Evolutionary conservation across 2,888 invertebrate genomes (phyloP).

Genomic region (Sthenelais limicola): DNA sequence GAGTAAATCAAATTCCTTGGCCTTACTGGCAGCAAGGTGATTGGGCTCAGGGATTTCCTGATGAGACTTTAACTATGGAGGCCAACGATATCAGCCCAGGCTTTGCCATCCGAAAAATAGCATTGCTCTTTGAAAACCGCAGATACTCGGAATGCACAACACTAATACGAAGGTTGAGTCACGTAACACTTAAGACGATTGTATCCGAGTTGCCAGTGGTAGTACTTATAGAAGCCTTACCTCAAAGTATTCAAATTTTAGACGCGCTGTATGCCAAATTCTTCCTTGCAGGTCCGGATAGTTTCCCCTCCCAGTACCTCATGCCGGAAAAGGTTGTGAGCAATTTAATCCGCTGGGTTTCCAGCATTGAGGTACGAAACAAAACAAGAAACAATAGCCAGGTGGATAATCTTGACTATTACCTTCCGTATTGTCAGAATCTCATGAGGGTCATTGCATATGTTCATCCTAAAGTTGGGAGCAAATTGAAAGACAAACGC

Average conservation of each 20-base stretch:
- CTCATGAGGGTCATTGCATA: slow-evolving; percentile 72
- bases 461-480: slow-evolving; percentile 76
- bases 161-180: slow-evolving; percentile 84
- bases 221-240: slow-evolving; percentile 89
- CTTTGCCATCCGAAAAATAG: slow-evolving; percentile 76
- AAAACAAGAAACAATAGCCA: slow-evolving; percentile 56
- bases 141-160: slow-evolving; percentile 93
- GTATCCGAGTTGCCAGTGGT: slow-evolving; percentile 85
- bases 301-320: slow-evolving; percentile 72
- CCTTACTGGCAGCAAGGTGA: slow-evolving; percentile 24
- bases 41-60: slow-evolving; percentile 27
- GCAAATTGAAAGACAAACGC: slow-evolving; percentile 79
- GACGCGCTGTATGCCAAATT: slow-evolving; percentile 83
- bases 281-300: slow-evolving; percentile 71
- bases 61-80: slow-evolving; percentile 32
- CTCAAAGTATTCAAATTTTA: slow-evolving; percentile 87
- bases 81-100: slow-evolving; percentile 73
- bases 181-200: slow-evolving; percentile 81
- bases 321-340: slow-evolving; percentile 86
- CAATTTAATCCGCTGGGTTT: slow-evolving; percentile 87
- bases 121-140: slow-evolving; percentile 87
- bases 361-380: slow-evolving; percentile 59
- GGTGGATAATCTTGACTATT: slow-evolving; percentile 57
- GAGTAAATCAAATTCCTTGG: background rate
- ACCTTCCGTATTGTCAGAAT: slow-evolving; percentile 59